These are phyloP conservation scores for Pseudotriccus pelzelni DNA, from an alignment of 2,797 vertebrate genomes.

Conservation along the genomic window DNA sequence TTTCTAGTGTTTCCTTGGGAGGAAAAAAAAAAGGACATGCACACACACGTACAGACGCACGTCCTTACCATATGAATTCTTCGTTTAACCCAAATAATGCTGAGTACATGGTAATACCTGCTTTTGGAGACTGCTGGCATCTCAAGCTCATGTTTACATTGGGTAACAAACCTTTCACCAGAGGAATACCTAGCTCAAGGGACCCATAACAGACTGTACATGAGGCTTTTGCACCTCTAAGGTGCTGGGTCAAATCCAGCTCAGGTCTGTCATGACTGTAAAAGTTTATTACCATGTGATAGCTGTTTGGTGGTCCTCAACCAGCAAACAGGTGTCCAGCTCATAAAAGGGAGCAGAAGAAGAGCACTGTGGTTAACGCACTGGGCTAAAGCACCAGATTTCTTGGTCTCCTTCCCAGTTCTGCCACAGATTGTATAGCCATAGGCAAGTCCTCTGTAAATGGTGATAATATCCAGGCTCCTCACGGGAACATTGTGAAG, in stretches of 20 bases:
- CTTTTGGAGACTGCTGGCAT: not conserved
- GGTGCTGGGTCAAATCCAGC: constrained; percentile 51
- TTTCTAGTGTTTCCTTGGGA: constrained; percentile 60
- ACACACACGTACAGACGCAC: not conserved
- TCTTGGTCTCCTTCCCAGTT: constrained; percentile 41
- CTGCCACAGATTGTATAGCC: constrained; percentile 38
- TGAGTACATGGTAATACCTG: not conserved
- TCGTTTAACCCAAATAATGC: not conserved
- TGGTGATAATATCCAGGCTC: not conserved
- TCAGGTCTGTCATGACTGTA: constrained; percentile 29
- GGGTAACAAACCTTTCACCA: not conserved
- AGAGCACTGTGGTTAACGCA: not conserved
- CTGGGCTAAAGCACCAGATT: not conserved
- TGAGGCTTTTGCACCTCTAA: constrained; percentile 43
- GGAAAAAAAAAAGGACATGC: not conserved
- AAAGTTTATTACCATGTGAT: constrained; percentile 53
- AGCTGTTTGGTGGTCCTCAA: constrained; percentile 50
- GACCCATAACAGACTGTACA: not conserved
- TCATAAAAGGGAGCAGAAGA: constrained; percentile 34
- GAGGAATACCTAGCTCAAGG: not conserved
- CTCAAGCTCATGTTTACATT: not conserved
- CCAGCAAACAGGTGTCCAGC: constrained; percentile 17
- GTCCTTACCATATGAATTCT: not conserved
- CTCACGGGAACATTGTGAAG: not conserved
- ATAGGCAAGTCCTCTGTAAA: constrained; percentile 26